Conservation (phyloP, 2,888 invertebrate species). For the Metacarcinus magister region DNA sequence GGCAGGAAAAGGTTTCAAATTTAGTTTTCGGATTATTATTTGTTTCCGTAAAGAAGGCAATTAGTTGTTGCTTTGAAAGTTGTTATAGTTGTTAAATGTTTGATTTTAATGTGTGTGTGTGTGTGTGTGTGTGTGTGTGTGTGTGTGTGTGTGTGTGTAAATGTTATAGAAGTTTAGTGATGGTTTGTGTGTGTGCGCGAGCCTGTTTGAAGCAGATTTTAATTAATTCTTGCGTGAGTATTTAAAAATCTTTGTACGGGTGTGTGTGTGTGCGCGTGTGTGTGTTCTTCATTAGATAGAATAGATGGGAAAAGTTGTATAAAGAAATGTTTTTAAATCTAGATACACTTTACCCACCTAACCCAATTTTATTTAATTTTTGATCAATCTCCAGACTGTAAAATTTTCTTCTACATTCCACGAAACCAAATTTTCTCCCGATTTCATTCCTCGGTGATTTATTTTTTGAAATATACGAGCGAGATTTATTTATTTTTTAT, state of each 20-base stretch:
- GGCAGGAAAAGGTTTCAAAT: background rate
- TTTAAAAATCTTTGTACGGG: too few relatives aligned
- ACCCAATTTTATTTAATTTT: too few relatives aligned
- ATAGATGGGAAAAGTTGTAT: too few relatives aligned
- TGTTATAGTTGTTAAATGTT: background rate
- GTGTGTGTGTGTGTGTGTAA: background rate
- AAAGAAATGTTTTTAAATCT: too few relatives aligned
- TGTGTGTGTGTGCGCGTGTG: background rate
- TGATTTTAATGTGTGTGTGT: conserved; percentile 31
- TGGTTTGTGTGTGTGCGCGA: background rate
- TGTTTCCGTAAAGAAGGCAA: background rate
- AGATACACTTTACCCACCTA: too few relatives aligned
- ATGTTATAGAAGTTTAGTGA: background rate
- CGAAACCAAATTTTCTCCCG: too few relatives aligned
- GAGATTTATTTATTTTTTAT: too few relatives aligned
- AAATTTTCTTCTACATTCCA: too few relatives aligned
- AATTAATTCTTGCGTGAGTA: background rate
- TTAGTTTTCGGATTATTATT: background rate
- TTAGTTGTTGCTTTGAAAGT: background rate
- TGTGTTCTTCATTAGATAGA: too few relatives aligned
- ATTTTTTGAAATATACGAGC: too few relatives aligned
- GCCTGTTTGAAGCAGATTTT: background rate
- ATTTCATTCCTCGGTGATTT: too few relatives aligned
- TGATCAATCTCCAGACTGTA: too few relatives aligned
- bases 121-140: conserved; percentile 31